phyloP scores from a whole-genome alignment of 2,113 vertebrate species.

The Dermatemys mawii region DNA sequence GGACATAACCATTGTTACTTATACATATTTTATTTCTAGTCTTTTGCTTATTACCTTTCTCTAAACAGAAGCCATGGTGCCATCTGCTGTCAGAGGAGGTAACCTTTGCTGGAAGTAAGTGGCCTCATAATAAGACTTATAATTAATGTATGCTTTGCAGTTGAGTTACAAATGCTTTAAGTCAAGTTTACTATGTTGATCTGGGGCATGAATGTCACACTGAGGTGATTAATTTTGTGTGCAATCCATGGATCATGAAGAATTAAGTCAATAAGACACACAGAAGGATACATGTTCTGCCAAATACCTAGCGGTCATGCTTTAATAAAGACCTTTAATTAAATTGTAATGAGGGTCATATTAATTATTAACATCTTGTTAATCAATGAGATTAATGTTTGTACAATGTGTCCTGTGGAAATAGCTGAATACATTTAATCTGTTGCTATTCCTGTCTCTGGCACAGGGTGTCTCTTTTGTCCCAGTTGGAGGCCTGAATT shows the following conservation, averaged over 20 bases:
- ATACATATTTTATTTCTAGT: neutral
- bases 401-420: neutral
- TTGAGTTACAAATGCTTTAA: neutral
- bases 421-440: neutral
- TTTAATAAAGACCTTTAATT: neutral
- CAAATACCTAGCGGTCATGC: neutral
- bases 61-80: constrained; percentile 26
- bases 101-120: neutral
- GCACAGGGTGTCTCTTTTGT: neutral
- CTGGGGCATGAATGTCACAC: neutral
- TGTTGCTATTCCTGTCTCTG: neutral
- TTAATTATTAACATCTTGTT: neutral
- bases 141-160: neutral
- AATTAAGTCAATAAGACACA: neutral
- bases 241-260: neutral
- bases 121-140: neutral
- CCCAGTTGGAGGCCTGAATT: neutral
- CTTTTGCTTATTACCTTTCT: neutral
- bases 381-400: neutral
- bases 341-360: neutral
- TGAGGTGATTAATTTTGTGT: neutral
- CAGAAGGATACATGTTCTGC: neutral
- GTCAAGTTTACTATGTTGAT: neutral
- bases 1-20: neutral
- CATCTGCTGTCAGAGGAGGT: constrained; percentile 50